phyloP scores from a whole-genome alignment of 2,797 vertebrate genomes.

The Sphaeramia orbicularis region DNA sequence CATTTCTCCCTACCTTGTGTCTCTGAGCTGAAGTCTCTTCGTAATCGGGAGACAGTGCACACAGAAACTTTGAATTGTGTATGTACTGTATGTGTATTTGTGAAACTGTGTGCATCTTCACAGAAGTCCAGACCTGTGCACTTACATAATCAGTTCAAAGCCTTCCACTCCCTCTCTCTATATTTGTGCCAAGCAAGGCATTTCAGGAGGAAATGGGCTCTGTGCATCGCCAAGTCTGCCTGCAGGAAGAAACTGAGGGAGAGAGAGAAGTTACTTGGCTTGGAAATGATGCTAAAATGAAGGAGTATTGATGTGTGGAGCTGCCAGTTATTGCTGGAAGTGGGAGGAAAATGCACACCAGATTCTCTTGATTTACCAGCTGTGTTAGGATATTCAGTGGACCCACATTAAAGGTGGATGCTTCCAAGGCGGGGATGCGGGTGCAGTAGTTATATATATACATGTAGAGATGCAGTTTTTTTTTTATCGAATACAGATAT shows the following conservation, averaged over 20 bases:
- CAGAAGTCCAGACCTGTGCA: constrained; percentile 27
- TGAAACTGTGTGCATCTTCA: background rate
- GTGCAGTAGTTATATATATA: no score
- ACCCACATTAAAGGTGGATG: background rate
- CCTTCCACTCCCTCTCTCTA: constrained; percentile 16
- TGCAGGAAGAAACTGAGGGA: constrained; percentile 29
- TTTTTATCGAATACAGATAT: no score
- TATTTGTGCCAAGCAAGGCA: constrained; percentile 36
- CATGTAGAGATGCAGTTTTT: no score
- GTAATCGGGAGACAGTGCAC: background rate
- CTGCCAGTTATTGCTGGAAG: constrained; percentile 30
- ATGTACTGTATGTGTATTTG: background rate
- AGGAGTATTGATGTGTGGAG: constrained; percentile 33
- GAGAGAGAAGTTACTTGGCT: constrained; percentile 41
- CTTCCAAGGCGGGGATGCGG: no score
- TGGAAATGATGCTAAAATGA: constrained; percentile 28
- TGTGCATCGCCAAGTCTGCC: constrained; percentile 37
- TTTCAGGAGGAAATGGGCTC: constrained; percentile 33
- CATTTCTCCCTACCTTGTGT: background rate
- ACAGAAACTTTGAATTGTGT: background rate
- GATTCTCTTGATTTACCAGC: constrained; percentile 28
- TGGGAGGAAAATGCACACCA: constrained; percentile 26
- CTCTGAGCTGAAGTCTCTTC: constrained; percentile 3
- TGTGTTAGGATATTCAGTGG: background rate
- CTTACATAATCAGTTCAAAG: constrained; percentile 59